Base-by-base conservation (phyloP, 1,140 invertebrate genomes). In the Drosophila insularis region DNA sequence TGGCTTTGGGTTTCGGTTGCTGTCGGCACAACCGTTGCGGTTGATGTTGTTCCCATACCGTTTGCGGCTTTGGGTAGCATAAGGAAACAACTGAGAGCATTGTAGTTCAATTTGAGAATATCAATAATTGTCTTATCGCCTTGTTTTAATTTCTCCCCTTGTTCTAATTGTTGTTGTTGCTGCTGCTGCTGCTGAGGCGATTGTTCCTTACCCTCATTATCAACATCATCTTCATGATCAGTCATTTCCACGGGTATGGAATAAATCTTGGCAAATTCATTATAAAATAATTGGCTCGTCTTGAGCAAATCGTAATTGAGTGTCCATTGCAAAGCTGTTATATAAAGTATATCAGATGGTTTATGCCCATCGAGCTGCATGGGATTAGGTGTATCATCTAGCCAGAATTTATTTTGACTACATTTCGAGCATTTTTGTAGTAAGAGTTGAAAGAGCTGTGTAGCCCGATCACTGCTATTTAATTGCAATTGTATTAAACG, bases 241-340 rank as follows among this genome's bases (percentile, higher is more conserved):
- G 65, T 19, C 68, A 89, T 67, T 72, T 90, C 89, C 58, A 89
- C 73, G 68, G 81, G 81, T 74, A 90, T 90, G 35, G 89, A 90
- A 63, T 91, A 91, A 11, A 90, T 90, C 68, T 89, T 86, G 46
- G 90, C 84, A 72, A 91, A 91, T 54, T 89, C 90, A 55, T 89
- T 91, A 27, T 90, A 91, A 5, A 91, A 91, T 37, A 79, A 54
- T 65, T 91, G 90, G 59, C 87, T 91, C 5, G 81, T 91, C 62
- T 91, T 90, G 0, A 91, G 62, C 10, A 91, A 62, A 63, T 91
- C 90, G 59, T 84, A 89, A 58, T 90, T 91, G 5, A 91, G 78
- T 3, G 90, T 89, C 90, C 90, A 91, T 37, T 91, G 87, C n/a
- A 90, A 50, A 0, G 90, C 81, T 0, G 85, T 78, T 35, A 89